Percentiles rank a stretch among this genome's conserved stretches.
These are phyloP conservation scores for Nyctalus aviator DNA, from an alignment of 2,797 vertebrate species.

Conservation along the genomic window DNA sequence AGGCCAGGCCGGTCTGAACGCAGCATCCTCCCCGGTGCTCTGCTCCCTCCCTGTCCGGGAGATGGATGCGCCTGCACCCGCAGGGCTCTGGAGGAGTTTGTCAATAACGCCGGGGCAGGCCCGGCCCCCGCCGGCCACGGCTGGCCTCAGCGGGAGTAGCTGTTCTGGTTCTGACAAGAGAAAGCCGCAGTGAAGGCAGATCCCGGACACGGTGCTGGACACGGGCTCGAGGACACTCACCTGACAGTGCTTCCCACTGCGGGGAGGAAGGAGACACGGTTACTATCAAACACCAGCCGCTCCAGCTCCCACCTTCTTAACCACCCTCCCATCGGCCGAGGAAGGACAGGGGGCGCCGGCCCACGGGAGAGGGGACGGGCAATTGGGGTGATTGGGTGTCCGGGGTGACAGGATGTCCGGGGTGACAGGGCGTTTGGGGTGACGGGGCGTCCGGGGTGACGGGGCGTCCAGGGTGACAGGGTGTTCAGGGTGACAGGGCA, in stretches of 20 bases:
- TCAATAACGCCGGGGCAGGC: neutral
- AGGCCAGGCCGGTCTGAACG: neutral
- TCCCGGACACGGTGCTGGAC: neutral
- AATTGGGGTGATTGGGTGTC: neutral
- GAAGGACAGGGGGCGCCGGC: neutral
- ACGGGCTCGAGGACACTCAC: constrained; percentile 79
- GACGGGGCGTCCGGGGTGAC: no score
- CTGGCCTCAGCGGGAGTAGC: accelerated
- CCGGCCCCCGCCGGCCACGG: neutral
- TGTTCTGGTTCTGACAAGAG: neutral
- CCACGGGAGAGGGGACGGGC: neutral
- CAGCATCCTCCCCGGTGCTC: neutral
- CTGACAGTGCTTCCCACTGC: constrained; percentile 82
- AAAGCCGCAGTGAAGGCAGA: neutral
- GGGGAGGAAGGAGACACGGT: constrained; percentile 49
- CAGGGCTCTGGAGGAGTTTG: neutral
- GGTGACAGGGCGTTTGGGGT: no score
- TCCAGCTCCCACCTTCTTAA: neutral
- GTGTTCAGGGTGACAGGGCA: no score
- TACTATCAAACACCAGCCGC: constrained; percentile 3
- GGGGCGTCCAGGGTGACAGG: no score
- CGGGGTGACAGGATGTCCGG: neutral
- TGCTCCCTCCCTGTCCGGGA: neutral
- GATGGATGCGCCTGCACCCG: neutral
- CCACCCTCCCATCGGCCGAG: neutral